A percentile compares a stretch with the other conserved stretches of the same genome.
Conservation (phyloP, 2,888 invertebrate genomes). For the Apocheima hispidaria region DNA sequence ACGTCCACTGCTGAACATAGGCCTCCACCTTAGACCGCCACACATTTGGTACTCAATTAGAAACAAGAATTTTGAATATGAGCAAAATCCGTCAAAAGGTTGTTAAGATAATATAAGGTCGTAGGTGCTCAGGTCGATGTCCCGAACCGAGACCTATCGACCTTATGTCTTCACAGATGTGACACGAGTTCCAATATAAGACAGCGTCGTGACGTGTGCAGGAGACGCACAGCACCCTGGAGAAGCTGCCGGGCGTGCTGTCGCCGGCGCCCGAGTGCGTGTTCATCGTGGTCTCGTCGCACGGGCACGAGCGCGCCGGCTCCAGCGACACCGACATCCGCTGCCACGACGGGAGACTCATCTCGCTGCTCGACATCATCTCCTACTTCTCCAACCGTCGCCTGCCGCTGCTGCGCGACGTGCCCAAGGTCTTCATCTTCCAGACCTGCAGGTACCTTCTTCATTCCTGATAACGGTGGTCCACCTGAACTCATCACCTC, state of each 20-base stretch:
- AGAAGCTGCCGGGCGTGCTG: conserved; percentile 67
- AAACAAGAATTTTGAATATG: too few relatives aligned
- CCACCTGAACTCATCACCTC: too few relatives aligned
- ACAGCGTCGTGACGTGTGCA: conserved; percentile 39
- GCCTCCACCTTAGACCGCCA: too few relatives aligned
- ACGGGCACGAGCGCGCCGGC: conserved; percentile 82
- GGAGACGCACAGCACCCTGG: conserved; percentile 74
- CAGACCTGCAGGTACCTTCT: conserved; percentile 88
- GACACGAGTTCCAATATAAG: too few relatives aligned
- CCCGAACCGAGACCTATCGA: too few relatives aligned
- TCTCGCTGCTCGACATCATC: conserved; percentile 84
- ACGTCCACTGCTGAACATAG: too few relatives aligned
- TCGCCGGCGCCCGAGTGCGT: conserved; percentile 83
- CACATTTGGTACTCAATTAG: too few relatives aligned
- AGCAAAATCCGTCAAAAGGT: too few relatives aligned
- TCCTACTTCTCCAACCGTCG: conserved; percentile 85
- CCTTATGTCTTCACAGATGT: too few relatives aligned
- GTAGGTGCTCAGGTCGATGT: too few relatives aligned
- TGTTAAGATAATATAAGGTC: too few relatives aligned
- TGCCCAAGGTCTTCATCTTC: conserved; percentile 91
- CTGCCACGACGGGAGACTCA: conserved; percentile 84
- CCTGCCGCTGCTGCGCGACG: conserved; percentile 82
- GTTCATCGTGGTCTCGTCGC: conserved; percentile 89
- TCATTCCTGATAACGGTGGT: too few relatives aligned
- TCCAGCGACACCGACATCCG: conserved; percentile 85